A percentile compares a stretch with the other conserved stretches of the same genome.
Evolutionary conservation across 1,140 invertebrate genomes (phyloP).

Genomic region (Cherax quadricarinatus): DNA sequence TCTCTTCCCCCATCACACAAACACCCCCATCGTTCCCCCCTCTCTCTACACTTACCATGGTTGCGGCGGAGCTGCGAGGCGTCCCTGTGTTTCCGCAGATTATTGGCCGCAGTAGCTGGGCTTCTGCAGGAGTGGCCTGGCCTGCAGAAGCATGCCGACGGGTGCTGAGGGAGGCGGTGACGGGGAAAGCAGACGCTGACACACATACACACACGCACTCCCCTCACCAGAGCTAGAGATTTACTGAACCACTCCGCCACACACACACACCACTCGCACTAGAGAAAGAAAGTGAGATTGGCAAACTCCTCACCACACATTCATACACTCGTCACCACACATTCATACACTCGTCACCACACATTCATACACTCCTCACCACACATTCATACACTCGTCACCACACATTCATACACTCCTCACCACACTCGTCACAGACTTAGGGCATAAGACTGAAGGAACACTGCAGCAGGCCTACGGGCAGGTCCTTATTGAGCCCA

Average conservation of each 20-base stretch:
- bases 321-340: no score
- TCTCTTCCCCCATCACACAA: background rate
- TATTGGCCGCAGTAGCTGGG: background rate
- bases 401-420: no score
- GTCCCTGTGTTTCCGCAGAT: background rate
- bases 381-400: no score
- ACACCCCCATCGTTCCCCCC: background rate
- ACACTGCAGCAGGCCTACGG: no score
- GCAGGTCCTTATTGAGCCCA: no score
- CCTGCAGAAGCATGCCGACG: background rate
- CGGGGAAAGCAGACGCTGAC: background rate
- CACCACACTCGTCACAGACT: no score
- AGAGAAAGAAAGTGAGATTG: slow-evolving; percentile 36
- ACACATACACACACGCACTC: slow-evolving; percentile 13
- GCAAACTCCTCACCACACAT: background rate
- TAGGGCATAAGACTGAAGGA: no score
- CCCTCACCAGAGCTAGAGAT: slow-evolving; percentile 38
- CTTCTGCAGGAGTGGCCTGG: background rate
- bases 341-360: no score
- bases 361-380: no score
- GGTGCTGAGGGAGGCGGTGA: background rate
- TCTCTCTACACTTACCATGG: slow-evolving; percentile 1
- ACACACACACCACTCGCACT: slow-evolving; percentile 13
- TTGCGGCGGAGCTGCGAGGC: slow-evolving; percentile 10
- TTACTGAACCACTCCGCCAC: slow-evolving; percentile 35